Conservation (phyloP, 2,113 vertebrate species). For the Chloroceryle aenea region DNA sequence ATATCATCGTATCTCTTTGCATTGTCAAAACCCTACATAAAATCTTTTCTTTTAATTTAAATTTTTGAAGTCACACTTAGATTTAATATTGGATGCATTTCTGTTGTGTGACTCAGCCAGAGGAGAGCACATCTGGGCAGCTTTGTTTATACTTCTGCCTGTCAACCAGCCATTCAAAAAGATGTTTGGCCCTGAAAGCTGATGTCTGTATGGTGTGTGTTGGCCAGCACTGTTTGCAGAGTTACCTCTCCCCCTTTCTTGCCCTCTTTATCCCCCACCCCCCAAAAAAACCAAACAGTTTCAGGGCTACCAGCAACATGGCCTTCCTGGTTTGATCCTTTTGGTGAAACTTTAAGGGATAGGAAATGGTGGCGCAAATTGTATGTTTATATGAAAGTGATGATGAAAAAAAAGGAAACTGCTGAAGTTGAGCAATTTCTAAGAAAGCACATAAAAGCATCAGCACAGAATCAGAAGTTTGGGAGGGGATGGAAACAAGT, state of each 20-base stretch:
- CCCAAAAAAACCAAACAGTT: neutral
- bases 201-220: neutral
- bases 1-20: neutral
- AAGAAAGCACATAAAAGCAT: neutral
- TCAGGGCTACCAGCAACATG: neutral
- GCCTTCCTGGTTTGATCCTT: neutral
- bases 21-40: neutral
- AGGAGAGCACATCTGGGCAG: neutral
- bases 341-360: neutral
- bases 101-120: neutral
- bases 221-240: neutral
- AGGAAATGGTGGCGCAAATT: neutral
- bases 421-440: neutral
- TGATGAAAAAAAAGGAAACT: neutral
- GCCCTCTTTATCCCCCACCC: neutral
- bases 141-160: neutral
- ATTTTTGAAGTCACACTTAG: neutral
- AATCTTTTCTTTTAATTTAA: neutral
- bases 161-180: neutral
- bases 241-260: neutral
- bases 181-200: neutral
- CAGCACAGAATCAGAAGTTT: neutral
- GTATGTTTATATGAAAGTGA: neutral
- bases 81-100: neutral
- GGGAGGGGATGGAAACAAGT: neutral